Percentiles rank a stretch among this genome's conserved stretches.
phyloP scores from a whole-genome alignment of 1,140 invertebrate genomes.

The Ladona fulva region DNA sequence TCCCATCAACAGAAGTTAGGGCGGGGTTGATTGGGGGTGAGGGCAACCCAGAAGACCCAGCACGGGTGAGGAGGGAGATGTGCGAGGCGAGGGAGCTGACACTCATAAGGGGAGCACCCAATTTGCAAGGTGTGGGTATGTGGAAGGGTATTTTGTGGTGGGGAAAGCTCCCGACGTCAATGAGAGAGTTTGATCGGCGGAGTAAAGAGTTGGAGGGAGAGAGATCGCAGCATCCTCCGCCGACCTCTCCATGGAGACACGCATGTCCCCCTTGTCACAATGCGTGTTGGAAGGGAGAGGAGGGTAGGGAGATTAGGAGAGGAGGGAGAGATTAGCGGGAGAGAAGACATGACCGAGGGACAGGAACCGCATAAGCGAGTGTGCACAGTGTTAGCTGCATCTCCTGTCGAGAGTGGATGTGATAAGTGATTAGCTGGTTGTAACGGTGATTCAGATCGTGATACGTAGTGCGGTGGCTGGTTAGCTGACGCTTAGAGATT shows the following conservation, averaged over 20 bases:
- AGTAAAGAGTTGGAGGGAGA: background rate
- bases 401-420: background rate
- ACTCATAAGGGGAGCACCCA: background rate
- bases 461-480: too few species aligned
- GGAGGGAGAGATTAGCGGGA: too few species aligned
- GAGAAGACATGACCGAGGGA: background rate
- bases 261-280: too few species aligned
- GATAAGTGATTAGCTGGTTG: background rate
- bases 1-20: background rate
- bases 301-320: too few species aligned
- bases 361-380: background rate
- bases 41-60: too few species aligned
- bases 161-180: background rate
- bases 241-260: too few species aligned
- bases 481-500: background rate
- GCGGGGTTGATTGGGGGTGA: background rate
- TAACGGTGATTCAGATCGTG: too few species aligned
- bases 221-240: background rate
- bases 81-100: background rate
- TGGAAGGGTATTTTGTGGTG: background rate
- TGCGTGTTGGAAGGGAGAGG: too few species aligned
- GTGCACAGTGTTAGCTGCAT: background rate
- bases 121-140: background rate
- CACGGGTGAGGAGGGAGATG: background rate
- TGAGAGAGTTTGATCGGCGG: background rate